A percentile compares a stretch with the other conserved stretches of the same genome.
phyloP scores from a whole-genome alignment of 2,113 vertebrate genomes.

The Peromyscus polionotus region DNA sequence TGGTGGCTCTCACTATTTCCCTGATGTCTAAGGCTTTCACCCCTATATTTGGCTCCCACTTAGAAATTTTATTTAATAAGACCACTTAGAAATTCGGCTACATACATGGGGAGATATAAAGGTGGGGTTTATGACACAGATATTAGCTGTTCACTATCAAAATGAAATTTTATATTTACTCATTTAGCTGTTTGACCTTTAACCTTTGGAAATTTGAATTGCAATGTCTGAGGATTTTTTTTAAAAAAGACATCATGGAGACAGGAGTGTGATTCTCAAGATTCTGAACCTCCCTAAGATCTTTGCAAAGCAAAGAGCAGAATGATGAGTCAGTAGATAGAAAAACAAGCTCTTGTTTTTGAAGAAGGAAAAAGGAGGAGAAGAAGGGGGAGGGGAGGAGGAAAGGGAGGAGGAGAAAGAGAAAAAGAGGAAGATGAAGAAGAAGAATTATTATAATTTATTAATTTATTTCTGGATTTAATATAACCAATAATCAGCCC shows the following conservation, averaged over 20 bases:
- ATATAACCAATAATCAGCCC: not conserved
- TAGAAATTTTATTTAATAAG: too few relatives aligned
- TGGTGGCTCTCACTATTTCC: too few relatives aligned
- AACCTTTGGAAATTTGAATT: conserved; percentile 27
- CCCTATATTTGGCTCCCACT: too few relatives aligned
- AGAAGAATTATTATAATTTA: not conserved
- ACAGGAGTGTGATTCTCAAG: not conserved
- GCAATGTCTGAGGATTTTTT: not conserved
- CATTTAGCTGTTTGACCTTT: not conserved
- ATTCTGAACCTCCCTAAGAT: conserved; percentile 41
- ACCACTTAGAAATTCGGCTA: too few relatives aligned
- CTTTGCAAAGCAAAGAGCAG: conserved; percentile 57
- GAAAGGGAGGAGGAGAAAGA: not conserved
- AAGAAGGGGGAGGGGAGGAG: too few relatives aligned
- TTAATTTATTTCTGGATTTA: conserved; percentile 52
- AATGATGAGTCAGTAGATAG: conserved; percentile 54
- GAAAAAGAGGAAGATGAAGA: not conserved
- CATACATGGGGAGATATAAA: not conserved
- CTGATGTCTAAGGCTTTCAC: too few relatives aligned
- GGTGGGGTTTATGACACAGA: not conserved
- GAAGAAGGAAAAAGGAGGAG: not conserved
- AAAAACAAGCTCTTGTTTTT: conserved; percentile 67
- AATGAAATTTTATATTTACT: not conserved
- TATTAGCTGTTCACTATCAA: not conserved
- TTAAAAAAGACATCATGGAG: not conserved